phyloP scores from a whole-genome alignment of 2,797 vertebrate species.

The Pseudochromis fuscus region DNA sequence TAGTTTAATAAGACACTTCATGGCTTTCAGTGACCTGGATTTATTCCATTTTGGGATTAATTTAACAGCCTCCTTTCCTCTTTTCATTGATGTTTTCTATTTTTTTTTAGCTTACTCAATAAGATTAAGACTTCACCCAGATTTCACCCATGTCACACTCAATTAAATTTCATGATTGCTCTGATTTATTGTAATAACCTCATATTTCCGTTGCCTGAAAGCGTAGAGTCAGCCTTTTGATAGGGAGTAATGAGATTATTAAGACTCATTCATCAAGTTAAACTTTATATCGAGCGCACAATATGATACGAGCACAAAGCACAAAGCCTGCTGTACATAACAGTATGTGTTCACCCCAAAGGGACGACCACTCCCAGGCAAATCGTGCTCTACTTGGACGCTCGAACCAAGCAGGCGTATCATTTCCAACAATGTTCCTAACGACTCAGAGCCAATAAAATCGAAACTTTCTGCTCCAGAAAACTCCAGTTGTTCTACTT shows the following conservation, averaged over 20 bases:
- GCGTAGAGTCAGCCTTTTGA: not conserved
- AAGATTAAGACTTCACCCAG: constrained; percentile 3
- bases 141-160: not conserved
- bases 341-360: constrained; percentile 1
- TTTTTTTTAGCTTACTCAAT: not conserved
- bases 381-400: constrained; percentile 8
- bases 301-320: too few relatives aligned
- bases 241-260: constrained; percentile 13
- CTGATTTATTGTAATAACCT: constrained; percentile 24
- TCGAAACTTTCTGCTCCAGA: constrained; percentile 24
- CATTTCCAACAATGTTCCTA: constrained; percentile 21
- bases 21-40: not conserved
- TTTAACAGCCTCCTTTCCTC: not conserved
- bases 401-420: constrained; percentile 30
- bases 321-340: not conserved
- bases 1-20: constrained; percentile 7
- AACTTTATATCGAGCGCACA: constrained; percentile 4
- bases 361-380: constrained; percentile 24
- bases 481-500: constrained; percentile 30
- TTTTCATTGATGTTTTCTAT: not conserved
- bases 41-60: constrained; percentile 3
- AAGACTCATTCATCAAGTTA: not conserved
- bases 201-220: constrained; percentile 4
- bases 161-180: constrained; percentile 22
- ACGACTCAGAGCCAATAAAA: constrained; percentile 27